These are phyloP conservation scores for Psittacula cyanocephala DNA, from an alignment of 2,113 vertebrate genomes.

Conservation along the genomic window DNA sequence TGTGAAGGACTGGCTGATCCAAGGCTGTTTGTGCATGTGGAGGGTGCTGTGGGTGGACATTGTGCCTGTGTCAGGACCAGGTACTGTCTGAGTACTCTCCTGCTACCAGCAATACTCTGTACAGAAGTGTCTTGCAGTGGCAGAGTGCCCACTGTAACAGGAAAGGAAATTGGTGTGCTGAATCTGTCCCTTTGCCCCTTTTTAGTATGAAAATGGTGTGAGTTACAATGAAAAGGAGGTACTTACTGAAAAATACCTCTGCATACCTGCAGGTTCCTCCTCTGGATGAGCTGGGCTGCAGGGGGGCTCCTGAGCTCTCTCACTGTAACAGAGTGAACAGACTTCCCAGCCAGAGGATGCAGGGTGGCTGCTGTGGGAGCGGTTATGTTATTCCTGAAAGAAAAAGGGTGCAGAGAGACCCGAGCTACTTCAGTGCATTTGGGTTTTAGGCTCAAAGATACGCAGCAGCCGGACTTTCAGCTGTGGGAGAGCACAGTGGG, in stretches of 20 bases:
- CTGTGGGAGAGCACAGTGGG: neutral
- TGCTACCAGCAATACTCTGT: neutral
- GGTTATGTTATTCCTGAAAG: neutral
- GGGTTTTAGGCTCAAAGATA: neutral
- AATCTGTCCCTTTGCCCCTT: neutral
- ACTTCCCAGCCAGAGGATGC: neutral
- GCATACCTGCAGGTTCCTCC: neutral
- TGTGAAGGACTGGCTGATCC: neutral
- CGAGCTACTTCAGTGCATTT: neutral
- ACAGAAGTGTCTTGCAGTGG: neutral
- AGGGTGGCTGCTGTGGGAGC: neutral
- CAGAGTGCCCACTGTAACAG: accelerated
- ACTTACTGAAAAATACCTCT: neutral
- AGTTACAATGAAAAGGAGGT: neutral
- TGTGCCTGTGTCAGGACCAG: neutral
- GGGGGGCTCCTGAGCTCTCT: neutral
- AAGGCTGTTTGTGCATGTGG: neutral
- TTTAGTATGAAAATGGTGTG: neutral
- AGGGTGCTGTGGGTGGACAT: neutral
- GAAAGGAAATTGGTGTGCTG: neutral
- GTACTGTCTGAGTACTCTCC: accelerated
- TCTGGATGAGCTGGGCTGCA: neutral
- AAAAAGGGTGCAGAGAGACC: neutral
- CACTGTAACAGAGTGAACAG: neutral
- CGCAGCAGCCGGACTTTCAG: neutral